Conservation (phyloP, 2,888 invertebrate genomes). For the Heliconius ethilla region DNA sequence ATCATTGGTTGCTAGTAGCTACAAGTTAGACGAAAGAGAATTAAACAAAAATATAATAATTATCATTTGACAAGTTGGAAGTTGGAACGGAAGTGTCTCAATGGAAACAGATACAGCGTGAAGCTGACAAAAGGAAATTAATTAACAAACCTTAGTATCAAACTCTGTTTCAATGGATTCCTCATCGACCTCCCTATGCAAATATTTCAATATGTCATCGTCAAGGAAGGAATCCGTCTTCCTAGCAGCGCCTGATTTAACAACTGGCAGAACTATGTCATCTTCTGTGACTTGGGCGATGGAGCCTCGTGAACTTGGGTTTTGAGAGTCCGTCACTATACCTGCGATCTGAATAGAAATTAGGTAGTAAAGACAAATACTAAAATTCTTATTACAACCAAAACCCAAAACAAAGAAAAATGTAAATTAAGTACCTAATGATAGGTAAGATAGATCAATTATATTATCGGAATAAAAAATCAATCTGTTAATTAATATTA, state of each 20-base stretch:
- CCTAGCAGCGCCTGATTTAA: slow-evolving; percentile 55
- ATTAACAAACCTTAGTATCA: slow-evolving; percentile 77
- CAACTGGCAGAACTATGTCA: slow-evolving; percentile 58
- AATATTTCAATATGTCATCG: slow-evolving; percentile 83
- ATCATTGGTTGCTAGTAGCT: too few relatives aligned
- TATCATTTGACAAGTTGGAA: too few relatives aligned
- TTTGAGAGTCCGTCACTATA: slow-evolving; percentile 84
- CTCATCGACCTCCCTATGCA: slow-evolving; percentile 85
- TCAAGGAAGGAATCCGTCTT: slow-evolving; percentile 80
- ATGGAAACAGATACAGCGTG: too few relatives aligned
- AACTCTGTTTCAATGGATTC: slow-evolving; percentile 87
- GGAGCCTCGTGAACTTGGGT: slow-evolving; percentile 85
- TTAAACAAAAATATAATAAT: too few relatives aligned
- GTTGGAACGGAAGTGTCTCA: too few relatives aligned
- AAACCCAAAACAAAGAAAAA: too few relatives aligned
- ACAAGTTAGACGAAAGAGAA: too few relatives aligned
- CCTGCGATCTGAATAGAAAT: slow-evolving; percentile 76
- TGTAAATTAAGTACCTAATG: too few relatives aligned
- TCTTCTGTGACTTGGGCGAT: slow-evolving; percentile 76
- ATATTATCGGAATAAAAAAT: too few relatives aligned
- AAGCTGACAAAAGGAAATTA: background rate
- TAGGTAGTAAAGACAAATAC: background rate
- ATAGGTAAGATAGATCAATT: too few relatives aligned
- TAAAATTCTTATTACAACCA: too few relatives aligned
- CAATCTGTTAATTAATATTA: too few relatives aligned